These are phyloP conservation scores for Microcebus tavaratra DNA, from an alignment of 2,113 vertebrate species.

Conservation along the genomic window DNA sequence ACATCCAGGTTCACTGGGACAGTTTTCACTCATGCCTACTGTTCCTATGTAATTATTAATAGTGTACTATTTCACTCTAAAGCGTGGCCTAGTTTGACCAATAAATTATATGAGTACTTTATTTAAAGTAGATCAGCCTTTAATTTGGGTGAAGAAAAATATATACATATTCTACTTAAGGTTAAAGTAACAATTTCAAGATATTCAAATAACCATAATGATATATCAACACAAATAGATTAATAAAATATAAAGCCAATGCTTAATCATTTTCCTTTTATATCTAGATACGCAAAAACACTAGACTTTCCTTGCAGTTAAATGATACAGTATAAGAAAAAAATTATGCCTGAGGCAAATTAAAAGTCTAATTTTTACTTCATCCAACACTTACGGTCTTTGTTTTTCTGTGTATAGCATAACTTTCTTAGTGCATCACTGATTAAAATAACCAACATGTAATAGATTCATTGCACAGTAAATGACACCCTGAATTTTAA, in stretches of 20 bases:
- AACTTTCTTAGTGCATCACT: neutral
- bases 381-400: neutral
- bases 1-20: neutral
- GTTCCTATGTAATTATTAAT: neutral
- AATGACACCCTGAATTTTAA: neutral
- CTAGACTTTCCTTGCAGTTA: neutral
- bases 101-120: conserved; percentile 27
- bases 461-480: neutral
- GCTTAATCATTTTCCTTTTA: conserved; percentile 10
- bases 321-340: neutral
- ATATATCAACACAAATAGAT: neutral
- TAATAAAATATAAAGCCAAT: neutral
- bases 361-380: neutral
- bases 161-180: neutral
- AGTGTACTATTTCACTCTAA: neutral
- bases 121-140: conserved; percentile 32
- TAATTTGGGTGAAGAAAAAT: conserved; percentile 23
- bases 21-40: neutral
- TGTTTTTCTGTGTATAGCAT: neutral
- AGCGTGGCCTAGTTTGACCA: neutral
- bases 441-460: neutral
- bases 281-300: neutral
- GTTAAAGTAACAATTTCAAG: conserved; percentile 11
- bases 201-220: conserved; percentile 8
- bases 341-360: neutral